Conservation (phyloP, 1,140 invertebrate species). For the Anagrus nilaparvatae region DNA sequence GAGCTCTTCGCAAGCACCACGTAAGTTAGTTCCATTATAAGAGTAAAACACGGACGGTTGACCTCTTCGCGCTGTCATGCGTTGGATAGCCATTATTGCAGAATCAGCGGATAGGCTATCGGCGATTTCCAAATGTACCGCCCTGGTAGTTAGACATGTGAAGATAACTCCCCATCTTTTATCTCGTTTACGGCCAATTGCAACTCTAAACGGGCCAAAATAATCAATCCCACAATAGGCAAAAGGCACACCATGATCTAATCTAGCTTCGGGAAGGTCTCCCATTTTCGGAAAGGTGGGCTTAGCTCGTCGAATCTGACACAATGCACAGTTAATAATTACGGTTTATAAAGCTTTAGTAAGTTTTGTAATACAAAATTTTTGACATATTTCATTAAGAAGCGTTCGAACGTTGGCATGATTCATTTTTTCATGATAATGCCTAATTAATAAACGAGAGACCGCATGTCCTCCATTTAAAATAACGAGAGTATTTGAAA, state of each 20-base stretch:
- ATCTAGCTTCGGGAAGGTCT: constrained; percentile 15
- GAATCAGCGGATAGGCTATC: constrained; percentile 16
- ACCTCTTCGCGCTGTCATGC: constrained; percentile 21
- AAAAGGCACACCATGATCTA: constrained; percentile 21
- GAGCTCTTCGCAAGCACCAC: constrained; percentile 22
- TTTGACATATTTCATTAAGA: constrained; percentile 15
- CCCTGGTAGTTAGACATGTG: constrained; percentile 17
- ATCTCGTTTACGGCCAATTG: constrained; percentile 16
- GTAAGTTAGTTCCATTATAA: constrained; percentile 26
- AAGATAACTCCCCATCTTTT: constrained; percentile 30
- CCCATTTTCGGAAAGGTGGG: constrained; percentile 15
- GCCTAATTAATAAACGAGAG: constrained; percentile 3
- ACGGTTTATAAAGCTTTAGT: constrained; percentile 10
- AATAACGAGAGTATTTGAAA: too few relatives aligned
- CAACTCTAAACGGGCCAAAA: constrained; percentile 21
- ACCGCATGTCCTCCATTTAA: background rate
- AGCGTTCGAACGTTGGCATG: constrained; percentile 14
- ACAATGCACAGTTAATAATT: background rate
- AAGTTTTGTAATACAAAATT: constrained; percentile 16
- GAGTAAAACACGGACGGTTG: constrained; percentile 11
- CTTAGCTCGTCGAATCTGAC: background rate
- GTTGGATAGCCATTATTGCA: constrained; percentile 17
- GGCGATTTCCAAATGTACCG: constrained; percentile 22
- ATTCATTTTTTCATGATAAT: constrained; percentile 12
- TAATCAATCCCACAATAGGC: constrained; percentile 22